Conservation (phyloP, 2,113 vertebrate genomes). For the Narcine bancroftii region DNA sequence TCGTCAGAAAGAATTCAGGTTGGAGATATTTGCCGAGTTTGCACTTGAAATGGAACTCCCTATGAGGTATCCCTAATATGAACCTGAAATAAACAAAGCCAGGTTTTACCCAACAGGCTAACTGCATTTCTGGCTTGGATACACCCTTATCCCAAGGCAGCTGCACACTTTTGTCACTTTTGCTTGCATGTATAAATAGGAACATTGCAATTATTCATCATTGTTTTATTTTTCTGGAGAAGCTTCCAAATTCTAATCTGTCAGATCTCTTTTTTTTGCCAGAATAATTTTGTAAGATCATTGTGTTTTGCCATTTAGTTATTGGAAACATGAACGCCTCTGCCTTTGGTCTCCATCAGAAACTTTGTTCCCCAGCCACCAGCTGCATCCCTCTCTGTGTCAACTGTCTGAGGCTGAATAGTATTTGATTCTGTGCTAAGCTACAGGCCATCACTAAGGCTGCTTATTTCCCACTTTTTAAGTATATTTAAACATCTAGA, state of each 20-base stretch:
- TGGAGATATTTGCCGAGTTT: neutral
- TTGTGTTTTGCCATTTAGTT: neutral
- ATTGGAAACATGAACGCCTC: too few species aligned
- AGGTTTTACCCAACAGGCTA: neutral
- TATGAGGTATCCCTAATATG: neutral
- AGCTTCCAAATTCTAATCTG: neutral
- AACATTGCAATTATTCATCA: neutral
- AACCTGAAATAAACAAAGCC: constrained; percentile 19
- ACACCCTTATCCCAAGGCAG: neutral
- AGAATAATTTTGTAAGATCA: neutral
- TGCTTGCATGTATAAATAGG: neutral
- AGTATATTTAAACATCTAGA: too few species aligned
- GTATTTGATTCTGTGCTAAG: too few species aligned
- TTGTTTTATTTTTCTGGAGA: neutral
- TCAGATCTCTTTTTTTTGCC: neutral
- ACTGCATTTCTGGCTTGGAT: constrained; percentile 14
- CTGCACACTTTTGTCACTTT: neutral
- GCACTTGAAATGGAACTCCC: neutral
- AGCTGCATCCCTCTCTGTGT: too few species aligned
- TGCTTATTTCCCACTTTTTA: too few species aligned
- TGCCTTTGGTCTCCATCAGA: too few species aligned
- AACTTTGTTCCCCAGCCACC: too few species aligned
- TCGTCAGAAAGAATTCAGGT: neutral
- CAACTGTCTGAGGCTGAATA: too few species aligned
- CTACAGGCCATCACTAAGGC: too few species aligned